These are phyloP conservation scores for Heterotilapia buettikoferi DNA, from an alignment of 2,113 vertebrate genomes.

Conservation along the genomic window DNA sequence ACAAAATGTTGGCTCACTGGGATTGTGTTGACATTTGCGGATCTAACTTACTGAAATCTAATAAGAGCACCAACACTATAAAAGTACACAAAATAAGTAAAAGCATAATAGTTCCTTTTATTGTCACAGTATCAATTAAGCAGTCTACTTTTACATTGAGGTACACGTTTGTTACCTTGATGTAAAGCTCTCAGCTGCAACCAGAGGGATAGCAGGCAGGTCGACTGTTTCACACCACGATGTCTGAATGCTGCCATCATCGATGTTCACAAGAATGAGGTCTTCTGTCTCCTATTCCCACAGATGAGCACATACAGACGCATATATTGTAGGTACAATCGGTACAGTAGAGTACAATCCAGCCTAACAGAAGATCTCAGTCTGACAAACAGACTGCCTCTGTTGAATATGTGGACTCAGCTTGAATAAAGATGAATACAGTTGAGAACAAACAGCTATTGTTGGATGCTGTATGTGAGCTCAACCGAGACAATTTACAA, in stretches of 20 bases:
- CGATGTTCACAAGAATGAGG: slow-evolving; percentile 86
- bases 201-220: slow-evolving; percentile 77
- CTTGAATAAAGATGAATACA: slow-evolving; percentile 15
- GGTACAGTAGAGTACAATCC: background rate
- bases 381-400: background rate
- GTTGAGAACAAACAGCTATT: background rate
- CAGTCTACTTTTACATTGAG: background rate
- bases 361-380: background rate
- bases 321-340: background rate
- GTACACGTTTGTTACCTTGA: slow-evolving; percentile 70
- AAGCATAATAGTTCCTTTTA: background rate
- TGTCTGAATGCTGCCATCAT: slow-evolving; percentile 77
- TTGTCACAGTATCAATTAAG: background rate
- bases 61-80: background rate
- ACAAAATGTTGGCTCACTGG: background rate
- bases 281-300: slow-evolving; percentile 85
- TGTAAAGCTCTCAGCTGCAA: slow-evolving; percentile 80
- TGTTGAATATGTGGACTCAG: slow-evolving; percentile 18
- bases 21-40: background rate
- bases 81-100: background rate
- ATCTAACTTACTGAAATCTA: background rate
- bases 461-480: background rate
- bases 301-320: background rate
- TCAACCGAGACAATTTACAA: background rate
- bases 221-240: slow-evolving; percentile 60